Conservation (phyloP, 2,888 invertebrate species). For the Salticus scenicus region DNA sequence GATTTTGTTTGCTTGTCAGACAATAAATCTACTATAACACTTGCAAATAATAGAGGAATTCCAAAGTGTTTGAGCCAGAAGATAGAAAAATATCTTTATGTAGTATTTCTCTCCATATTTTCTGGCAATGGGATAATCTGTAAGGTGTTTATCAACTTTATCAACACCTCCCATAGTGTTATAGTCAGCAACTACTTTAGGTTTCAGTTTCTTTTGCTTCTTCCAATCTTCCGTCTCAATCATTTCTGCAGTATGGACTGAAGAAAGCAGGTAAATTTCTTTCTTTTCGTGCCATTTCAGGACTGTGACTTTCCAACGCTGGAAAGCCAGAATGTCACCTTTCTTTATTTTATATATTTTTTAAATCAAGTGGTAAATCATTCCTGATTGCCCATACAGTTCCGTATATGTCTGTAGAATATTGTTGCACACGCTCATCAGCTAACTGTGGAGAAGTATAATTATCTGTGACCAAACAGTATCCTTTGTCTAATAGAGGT, state of each 20-base stretch:
- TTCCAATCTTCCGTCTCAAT: not conserved
- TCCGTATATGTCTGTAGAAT: conserved; percentile 68
- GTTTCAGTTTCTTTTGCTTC: not conserved
- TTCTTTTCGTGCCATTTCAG: conserved; percentile 36
- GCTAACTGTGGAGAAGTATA: not conserved
- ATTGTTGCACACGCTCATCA: not conserved
- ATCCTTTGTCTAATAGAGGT: not conserved
- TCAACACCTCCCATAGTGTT: conserved; percentile 20
- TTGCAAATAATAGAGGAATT: conserved; percentile 18
- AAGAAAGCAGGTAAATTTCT: conserved; percentile 28
- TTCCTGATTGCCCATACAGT: conserved; percentile 63
- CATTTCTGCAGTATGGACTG: conserved; percentile 13
- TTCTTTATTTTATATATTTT: conserved; percentile 50
- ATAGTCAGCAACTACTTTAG: not conserved
- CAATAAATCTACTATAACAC: too few relatives aligned
- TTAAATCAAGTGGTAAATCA: conserved; percentile 27
- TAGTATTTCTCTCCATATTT: conserved; percentile 28
- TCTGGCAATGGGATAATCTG: conserved; percentile 11
- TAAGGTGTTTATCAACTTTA: conserved; percentile 25
- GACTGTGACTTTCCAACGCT: conserved; percentile 32
- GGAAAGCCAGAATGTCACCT: conserved; percentile 52
- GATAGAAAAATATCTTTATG: conserved; percentile 25
- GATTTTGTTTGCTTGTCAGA: too few relatives aligned
- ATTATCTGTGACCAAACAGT: not conserved
- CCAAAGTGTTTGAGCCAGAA: not conserved